Conservation (phyloP, 2,113 vertebrate species). For the Zootoca vivipara region DNA sequence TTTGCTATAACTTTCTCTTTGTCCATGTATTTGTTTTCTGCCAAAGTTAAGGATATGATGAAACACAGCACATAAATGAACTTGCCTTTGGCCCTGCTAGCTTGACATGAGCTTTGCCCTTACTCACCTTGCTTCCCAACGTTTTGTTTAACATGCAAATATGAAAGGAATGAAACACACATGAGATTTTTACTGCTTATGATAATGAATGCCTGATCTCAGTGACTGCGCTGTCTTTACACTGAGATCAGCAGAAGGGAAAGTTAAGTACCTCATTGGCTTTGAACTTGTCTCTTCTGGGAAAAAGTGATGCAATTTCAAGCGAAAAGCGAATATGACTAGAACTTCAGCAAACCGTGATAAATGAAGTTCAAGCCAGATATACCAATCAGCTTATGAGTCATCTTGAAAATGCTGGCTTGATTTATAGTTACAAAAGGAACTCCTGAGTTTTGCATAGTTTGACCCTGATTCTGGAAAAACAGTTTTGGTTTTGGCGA, state of each 20-base stretch:
- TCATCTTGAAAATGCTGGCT: constrained; percentile 44
- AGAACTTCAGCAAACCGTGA: constrained; percentile 25
- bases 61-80: background rate
- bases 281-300: background rate
- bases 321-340: constrained; percentile 21
- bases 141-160: background rate
- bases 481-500: constrained; percentile 67
- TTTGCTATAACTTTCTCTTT: too few relatives aligned
- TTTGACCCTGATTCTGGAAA: constrained; percentile 67
- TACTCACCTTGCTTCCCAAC: background rate
- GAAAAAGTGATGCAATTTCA: background rate
- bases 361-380: constrained; percentile 27
- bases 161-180: background rate
- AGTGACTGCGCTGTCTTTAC: background rate
- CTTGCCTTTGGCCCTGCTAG: background rate
- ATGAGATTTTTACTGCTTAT: background rate
- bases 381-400: constrained; percentile 11
- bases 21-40: background rate
- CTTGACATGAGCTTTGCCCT: background rate
- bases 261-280: background rate
- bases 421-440: constrained; percentile 62
- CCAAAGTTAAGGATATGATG: background rate
- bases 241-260: background rate
- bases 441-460: constrained; percentile 57
- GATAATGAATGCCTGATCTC: background rate